A percentile compares a stretch with the other conserved stretches of the same genome.
phyloP scores from a whole-genome alignment of 1,140 invertebrate species.

The Hormaphis cornu region DNA sequence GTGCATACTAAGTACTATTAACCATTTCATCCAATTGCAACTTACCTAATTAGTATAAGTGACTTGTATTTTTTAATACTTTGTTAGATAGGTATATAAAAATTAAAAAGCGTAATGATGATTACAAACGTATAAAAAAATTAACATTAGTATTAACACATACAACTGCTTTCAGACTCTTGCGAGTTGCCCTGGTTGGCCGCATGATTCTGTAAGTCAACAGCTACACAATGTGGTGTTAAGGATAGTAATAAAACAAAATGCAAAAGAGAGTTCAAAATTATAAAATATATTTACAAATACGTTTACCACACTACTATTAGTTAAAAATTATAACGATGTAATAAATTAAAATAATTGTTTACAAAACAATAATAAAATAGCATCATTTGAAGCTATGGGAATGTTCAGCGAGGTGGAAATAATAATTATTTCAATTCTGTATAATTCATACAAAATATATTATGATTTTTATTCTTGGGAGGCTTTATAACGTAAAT shows the following conservation, averaged over 20 bases:
- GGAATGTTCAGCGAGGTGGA: constrained; percentile 16
- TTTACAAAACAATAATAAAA: constrained; percentile 33
- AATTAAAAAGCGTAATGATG: constrained; percentile 2
- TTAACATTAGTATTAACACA: constrained; percentile 51
- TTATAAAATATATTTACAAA: constrained; percentile 33
- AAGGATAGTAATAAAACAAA: constrained; percentile 17
- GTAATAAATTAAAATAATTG: constrained; percentile 32
- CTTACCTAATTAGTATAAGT: background rate
- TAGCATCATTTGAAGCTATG: constrained; percentile 12
- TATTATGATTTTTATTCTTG: background rate
- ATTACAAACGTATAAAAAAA: constrained; percentile 19
- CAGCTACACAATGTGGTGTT: constrained; percentile 48
- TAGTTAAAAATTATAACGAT: constrained; percentile 23
- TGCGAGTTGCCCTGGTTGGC: constrained; percentile 60
- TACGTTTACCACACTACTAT: constrained; percentile 25
- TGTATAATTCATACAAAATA: background rate
- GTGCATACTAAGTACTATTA: background rate
- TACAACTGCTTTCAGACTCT: constrained; percentile 66
- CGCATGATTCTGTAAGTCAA: constrained; percentile 67
- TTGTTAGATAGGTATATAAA: background rate
- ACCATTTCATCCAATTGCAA: background rate
- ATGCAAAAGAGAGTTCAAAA: constrained; percentile 25
- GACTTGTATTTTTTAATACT: background rate
- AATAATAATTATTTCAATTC: background rate
- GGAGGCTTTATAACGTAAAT: background rate